A percentile compares a stretch with the other conserved stretches of the same genome.
These are phyloP conservation scores for Marmota flaviventris DNA, from an alignment of 2,113 vertebrate genomes.

Conservation along the genomic window DNA sequence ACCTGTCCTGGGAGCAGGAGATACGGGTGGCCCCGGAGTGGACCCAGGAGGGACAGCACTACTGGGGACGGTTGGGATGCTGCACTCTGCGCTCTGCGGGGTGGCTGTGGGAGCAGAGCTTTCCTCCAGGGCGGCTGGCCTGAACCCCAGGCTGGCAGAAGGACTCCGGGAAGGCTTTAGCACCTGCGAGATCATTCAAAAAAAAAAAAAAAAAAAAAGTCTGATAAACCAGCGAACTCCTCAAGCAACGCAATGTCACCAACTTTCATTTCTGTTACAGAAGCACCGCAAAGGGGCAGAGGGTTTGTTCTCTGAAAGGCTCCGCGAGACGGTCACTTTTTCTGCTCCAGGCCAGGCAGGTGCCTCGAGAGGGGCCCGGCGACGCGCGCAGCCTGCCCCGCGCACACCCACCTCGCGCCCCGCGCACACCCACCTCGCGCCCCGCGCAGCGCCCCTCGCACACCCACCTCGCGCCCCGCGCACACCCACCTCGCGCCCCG, in stretches of 20 bases:
- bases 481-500: too few species aligned
- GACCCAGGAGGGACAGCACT: slow-evolving; percentile 18
- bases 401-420: too few species aligned
- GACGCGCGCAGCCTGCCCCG: too few species aligned
- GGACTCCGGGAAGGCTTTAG: slow-evolving; percentile 44
- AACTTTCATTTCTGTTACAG: neutral
- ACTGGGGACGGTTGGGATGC: slow-evolving; percentile 49
- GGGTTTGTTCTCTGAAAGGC: too few species aligned
- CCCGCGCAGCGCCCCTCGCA: too few species aligned
- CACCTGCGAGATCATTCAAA: slow-evolving; percentile 80
- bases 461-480: too few species aligned
- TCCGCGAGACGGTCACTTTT: too few species aligned
- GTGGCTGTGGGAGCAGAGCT: slow-evolving; percentile 41
- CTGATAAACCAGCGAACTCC: neutral
- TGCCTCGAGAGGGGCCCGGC: too few species aligned
- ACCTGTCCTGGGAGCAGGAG: slow-evolving; percentile 86
- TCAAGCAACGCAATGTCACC: neutral
- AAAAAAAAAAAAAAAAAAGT: slow-evolving; percentile 7
- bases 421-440: too few species aligned
- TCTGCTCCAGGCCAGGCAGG: too few species aligned
- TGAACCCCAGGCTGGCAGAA: slow-evolving; percentile 75
- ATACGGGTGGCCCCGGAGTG: neutral
- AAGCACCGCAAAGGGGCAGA: too few species aligned
- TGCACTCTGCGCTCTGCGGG: too few species aligned
- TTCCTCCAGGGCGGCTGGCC: slow-evolving; percentile 34